Conservation (phyloP, 37 sponge, comb jelly and placozoan genomes). For the Petrosia ficiformis region DNA sequence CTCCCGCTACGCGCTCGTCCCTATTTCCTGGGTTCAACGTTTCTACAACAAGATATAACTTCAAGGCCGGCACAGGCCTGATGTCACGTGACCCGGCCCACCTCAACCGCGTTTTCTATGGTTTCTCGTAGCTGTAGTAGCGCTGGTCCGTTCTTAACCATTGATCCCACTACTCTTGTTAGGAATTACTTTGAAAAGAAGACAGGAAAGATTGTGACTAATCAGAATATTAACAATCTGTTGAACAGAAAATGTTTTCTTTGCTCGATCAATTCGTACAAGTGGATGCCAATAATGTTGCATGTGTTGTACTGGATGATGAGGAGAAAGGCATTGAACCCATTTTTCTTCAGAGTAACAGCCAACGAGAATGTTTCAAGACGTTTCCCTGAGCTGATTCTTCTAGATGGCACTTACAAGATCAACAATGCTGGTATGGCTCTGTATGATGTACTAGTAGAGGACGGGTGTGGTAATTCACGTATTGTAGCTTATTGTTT, state of each 20-base stretch:
- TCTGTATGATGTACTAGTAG: slow-evolving; percentile 17
- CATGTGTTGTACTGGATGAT: slow-evolving; percentile 10
- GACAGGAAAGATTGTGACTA: slow-evolving; percentile 11
- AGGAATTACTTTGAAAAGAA: slow-evolving; percentile 13
- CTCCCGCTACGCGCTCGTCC: too few species aligned
- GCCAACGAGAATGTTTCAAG: not conserved
- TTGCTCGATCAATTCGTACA: not conserved
- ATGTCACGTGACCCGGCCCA: too few species aligned
- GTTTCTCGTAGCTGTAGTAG: too few species aligned
- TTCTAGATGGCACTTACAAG: slow-evolving; percentile 11
- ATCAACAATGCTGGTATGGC: slow-evolving; percentile 10
- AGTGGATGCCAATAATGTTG: slow-evolving; percentile 1
- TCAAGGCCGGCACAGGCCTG: too few species aligned
- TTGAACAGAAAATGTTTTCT: slow-evolving; percentile 2
- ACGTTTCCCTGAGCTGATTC: slow-evolving; percentile 5
- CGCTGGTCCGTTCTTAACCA: too few species aligned
- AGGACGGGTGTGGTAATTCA: slow-evolving; percentile 4
- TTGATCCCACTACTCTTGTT: too few species aligned
- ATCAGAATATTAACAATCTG: slow-evolving; percentile 6
- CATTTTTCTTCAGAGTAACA: not conserved
- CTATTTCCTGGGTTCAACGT: too few species aligned
- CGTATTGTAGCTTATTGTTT: slow-evolving; percentile 13
- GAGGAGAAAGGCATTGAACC: slow-evolving; percentile 5
- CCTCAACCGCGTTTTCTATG: too few species aligned
- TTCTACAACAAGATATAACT: too few species aligned